phyloP scores from a whole-genome alignment of 2,888 invertebrate genomes.

The Trilocha varians region DNA sequence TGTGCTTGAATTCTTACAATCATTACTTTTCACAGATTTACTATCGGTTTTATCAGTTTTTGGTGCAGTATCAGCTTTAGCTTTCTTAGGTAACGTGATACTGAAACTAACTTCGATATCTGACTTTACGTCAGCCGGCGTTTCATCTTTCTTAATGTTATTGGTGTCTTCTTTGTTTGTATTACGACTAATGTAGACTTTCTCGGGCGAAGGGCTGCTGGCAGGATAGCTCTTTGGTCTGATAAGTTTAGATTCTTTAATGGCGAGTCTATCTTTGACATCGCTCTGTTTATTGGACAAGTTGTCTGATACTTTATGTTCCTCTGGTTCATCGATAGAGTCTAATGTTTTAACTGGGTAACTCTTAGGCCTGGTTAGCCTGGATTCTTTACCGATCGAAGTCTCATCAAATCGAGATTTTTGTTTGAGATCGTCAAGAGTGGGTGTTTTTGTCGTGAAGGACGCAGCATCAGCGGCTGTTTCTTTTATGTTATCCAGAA shows the following conservation, averaged over 20 bases:
- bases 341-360: constrained; percentile 66
- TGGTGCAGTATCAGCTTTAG: constrained; percentile 22
- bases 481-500: constrained; percentile 64
- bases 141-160: constrained; percentile 21
- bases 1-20: constrained; percentile 20
- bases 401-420: constrained; percentile 35
- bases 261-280: constrained; percentile 26
- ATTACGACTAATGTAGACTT: constrained; percentile 39
- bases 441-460: constrained; percentile 18
- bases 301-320: constrained; percentile 26
- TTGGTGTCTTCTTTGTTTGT: constrained; percentile 36
- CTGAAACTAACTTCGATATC: constrained; percentile 65
- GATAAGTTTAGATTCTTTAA: constrained; percentile 58
- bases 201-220: constrained; percentile 57
- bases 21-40: constrained; percentile 13
- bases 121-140: constrained; percentile 30
- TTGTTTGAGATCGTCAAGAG: constrained; percentile 21
- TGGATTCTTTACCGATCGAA: constrained; percentile 47
- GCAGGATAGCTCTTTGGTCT: constrained; percentile 77
- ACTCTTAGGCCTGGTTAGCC: constrained; percentile 71
- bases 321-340: constrained; percentile 35
- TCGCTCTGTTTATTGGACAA: constrained; percentile 29
- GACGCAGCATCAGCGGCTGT: constrained; percentile 38
- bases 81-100: constrained; percentile 56
- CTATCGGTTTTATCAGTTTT: constrained; percentile 29